Evolutionary conservation across 2,797 vertebrate genomes (phyloP).

Genomic region (Rachycentron canadum): DNA sequence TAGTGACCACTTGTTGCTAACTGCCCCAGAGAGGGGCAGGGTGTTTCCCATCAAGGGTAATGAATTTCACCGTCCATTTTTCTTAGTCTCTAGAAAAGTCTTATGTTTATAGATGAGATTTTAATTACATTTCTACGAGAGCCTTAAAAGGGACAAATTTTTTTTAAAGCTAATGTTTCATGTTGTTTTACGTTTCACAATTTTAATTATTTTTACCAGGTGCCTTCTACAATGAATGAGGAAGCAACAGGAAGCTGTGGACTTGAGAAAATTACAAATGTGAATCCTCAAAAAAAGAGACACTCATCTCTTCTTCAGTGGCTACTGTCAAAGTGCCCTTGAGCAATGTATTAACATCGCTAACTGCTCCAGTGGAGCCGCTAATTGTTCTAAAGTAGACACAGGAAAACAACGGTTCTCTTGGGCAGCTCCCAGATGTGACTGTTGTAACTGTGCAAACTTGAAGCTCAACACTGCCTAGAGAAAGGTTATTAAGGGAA

Average conservation of each 20-base stretch:
- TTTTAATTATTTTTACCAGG: constrained; percentile 1
- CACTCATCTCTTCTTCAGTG: constrained; percentile 25
- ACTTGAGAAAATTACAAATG: constrained; percentile 14
- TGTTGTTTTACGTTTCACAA: too few relatives aligned
- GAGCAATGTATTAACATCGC: constrained; percentile 54
- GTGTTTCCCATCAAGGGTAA: neutral
- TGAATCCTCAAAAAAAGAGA: constrained; percentile 18
- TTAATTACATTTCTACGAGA: too few relatives aligned
- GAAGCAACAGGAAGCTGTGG: constrained; percentile 6
- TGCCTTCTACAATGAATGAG: neutral
- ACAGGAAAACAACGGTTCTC: constrained; percentile 46
- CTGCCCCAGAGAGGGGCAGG: neutral
- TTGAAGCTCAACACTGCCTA: constrained; percentile 8
- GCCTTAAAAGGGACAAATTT: too few relatives aligned
- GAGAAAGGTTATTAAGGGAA: neutral
- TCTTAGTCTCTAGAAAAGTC: too few relatives aligned
- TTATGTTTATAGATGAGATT: too few relatives aligned
- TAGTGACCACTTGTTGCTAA: constrained; percentile 4
- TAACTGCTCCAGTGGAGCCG: constrained; percentile 62
- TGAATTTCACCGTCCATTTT: neutral
- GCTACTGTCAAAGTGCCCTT: constrained; percentile 58
- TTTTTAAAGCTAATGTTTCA: too few relatives aligned
- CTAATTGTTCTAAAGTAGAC: constrained; percentile 61
- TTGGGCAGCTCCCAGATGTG: constrained; percentile 45
- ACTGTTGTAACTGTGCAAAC: constrained; percentile 25